A percentile compares a stretch with the other conserved stretches of the same genome.
These are phyloP conservation scores for Monopis laevigella DNA, from an alignment of 2,888 invertebrate genomes.

Conservation along the genomic window DNA sequence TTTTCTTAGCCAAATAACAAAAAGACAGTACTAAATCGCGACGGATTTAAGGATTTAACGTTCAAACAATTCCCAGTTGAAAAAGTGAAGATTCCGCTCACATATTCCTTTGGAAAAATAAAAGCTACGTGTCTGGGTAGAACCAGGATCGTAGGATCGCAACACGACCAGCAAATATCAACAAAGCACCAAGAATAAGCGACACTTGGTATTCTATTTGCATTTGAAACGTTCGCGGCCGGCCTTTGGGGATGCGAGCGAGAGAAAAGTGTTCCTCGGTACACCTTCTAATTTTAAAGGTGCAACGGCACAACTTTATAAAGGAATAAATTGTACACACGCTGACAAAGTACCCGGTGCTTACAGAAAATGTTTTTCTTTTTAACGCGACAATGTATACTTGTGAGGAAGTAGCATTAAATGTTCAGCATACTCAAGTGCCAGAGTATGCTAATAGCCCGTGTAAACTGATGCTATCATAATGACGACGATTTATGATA, in stretches of 20 bases:
- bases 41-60: conserved; percentile 8
- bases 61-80: neutral
- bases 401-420: too few relatives aligned
- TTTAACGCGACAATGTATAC: too few relatives aligned
- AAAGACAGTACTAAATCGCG: too few relatives aligned
- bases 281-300: conserved; percentile 48
- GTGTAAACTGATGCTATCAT: too few relatives aligned
- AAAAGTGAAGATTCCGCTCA: conserved; percentile 10
- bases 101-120: conserved; percentile 10
- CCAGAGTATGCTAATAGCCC: too few relatives aligned
- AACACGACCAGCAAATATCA: conserved; percentile 13
- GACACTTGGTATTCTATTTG: conserved; percentile 32
- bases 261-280: conserved; percentile 26
- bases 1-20: too few relatives aligned
- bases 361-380: too few relatives aligned
- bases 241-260: conserved; percentile 22
- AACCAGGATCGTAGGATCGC: conserved; percentile 10
- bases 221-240: conserved; percentile 32
- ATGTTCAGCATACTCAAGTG: too few relatives aligned
- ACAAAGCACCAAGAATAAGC: conserved; percentile 12
- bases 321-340: conserved; percentile 6
- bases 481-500: too few relatives aligned
- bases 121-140: conserved; percentile 8
- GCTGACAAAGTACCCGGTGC: neutral
- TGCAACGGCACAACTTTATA: conserved; percentile 38